Evolutionary conservation across 2,113 vertebrate genomes (phyloP).

Genomic region (Catharus fuscescens): DNA sequence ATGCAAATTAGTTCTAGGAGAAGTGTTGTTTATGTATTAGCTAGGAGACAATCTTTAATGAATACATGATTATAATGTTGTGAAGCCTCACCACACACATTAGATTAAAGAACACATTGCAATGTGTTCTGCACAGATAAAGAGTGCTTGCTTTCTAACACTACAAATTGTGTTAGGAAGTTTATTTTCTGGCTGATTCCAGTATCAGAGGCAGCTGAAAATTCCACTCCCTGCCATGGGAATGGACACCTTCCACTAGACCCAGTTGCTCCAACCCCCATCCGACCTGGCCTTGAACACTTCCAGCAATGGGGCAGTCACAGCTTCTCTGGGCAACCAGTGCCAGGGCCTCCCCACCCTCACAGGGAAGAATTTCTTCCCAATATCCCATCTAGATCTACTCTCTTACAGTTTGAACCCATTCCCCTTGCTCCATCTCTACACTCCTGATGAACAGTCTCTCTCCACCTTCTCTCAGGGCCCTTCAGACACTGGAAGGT

Average conservation of each 20-base stretch:
- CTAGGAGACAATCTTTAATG: background rate
- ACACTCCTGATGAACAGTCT: background rate
- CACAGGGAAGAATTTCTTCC: background rate
- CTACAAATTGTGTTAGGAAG: background rate
- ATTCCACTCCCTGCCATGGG: background rate
- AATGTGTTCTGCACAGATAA: background rate
- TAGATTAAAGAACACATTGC: background rate
- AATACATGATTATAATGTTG: background rate
- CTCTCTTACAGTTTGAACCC: background rate
- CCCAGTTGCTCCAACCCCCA: rapidly evolving
- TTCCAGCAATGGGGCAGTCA: background rate
- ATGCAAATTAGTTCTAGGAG: background rate
- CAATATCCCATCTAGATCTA: background rate
- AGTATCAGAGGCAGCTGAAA: background rate
- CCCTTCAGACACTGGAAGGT: background rate
- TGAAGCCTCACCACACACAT: background rate
- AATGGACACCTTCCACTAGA: background rate
- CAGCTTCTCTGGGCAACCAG: background rate
- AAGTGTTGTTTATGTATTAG: background rate
- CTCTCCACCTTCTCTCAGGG: background rate
- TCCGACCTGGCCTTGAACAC: background rate
- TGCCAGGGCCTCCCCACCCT: background rate
- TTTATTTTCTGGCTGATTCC: background rate
- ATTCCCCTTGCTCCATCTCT: background rate
- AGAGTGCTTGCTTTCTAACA: background rate